Base-by-base conservation (phyloP, 2,113 vertebrate genomes). In the Perca flavescens region DNA sequence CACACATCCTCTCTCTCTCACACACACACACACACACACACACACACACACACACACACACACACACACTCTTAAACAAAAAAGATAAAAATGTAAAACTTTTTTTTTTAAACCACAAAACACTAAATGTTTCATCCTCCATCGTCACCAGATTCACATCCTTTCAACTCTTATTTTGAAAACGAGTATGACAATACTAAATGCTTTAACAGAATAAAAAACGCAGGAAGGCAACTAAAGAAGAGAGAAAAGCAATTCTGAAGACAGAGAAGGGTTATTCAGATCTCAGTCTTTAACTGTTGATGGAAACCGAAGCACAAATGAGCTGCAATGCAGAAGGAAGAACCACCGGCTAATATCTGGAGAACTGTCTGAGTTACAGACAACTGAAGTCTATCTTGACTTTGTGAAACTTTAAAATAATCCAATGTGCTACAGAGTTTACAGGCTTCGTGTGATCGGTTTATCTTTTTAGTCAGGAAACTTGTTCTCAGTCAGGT, bases 211-310 rank as follows among this genome's bases (percentile, higher is more conserved):
- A 79, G 89, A 91, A 86, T 21, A 83, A 78, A 64, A 91, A 84
- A 91, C 63, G 65, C 49, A 92, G 86, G 85, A 94, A 94, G 93
- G 91, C 91, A 93, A 90, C 86, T 91, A 93, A 90, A 85, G 72
- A 94, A 70, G 74, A 65, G 78, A 86, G 78, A n/a, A 77, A 90
- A 94, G 85, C 77, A 36, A 70, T 69, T 87, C 57, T 71, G 82
- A 79, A 69, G 58, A 79, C 46, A 84, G 49, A 84, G 62, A 10
- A 57, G 60, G 34, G 16, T 68, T 25, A 76, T 60, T 62, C 61
- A 78, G 49, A 70, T 58, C 50, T 13, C 3, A 62, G 53, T 60
- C 47, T 78, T 66, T 31, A 65, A 72, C 74, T 79, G 43, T 67
- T 63, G 19, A 72, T 36, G 22, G 40, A 78, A 88, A 86, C 46